Evolutionary conservation across 2,797 vertebrate genomes (phyloP).

Genomic region (Artibeus lituratus): DNA sequence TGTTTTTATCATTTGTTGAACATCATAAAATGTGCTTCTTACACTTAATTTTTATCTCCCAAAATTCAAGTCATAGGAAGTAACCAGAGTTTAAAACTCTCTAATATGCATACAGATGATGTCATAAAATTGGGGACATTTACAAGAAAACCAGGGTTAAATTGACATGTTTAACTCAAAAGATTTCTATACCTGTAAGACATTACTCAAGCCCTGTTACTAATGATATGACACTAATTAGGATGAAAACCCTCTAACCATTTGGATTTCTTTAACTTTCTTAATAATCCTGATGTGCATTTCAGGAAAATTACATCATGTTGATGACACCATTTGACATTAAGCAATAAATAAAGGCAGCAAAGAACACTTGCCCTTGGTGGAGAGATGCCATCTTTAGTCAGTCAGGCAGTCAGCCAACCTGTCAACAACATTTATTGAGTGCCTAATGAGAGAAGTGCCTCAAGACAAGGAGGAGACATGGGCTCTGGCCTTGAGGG

Average conservation of each 20-base stretch:
- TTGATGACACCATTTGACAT: slow-evolving; percentile 49
- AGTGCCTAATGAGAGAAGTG: slow-evolving; percentile 44
- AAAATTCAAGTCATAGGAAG: not conserved
- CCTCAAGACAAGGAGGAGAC: not conserved
- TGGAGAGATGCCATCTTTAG: slow-evolving; percentile 55
- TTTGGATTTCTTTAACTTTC: slow-evolving; percentile 39
- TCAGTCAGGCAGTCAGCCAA: slow-evolving; percentile 39
- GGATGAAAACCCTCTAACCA: not conserved
- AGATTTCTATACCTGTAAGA: slow-evolving; percentile 1
- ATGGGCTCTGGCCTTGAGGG: not conserved
- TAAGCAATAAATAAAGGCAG: slow-evolving; percentile 54
- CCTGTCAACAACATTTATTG: slow-evolving; percentile 61
- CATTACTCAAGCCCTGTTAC: not conserved
- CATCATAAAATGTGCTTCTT: not conserved
- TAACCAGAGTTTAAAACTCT: not conserved
- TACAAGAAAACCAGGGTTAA: not conserved
- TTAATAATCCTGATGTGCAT: slow-evolving; percentile 41
- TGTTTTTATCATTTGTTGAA: not conserved
- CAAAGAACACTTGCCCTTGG: slow-evolving; percentile 51
- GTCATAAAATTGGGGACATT: not conserved
- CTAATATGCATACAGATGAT: not conserved
- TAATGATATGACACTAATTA: not conserved
- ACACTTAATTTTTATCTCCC: not conserved
- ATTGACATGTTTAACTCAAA: not conserved
- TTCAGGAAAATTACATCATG: slow-evolving; percentile 57